These are phyloP conservation scores for Hestina assimilis DNA, from an alignment of 1,140 invertebrate genomes.

Conservation along the genomic window DNA sequence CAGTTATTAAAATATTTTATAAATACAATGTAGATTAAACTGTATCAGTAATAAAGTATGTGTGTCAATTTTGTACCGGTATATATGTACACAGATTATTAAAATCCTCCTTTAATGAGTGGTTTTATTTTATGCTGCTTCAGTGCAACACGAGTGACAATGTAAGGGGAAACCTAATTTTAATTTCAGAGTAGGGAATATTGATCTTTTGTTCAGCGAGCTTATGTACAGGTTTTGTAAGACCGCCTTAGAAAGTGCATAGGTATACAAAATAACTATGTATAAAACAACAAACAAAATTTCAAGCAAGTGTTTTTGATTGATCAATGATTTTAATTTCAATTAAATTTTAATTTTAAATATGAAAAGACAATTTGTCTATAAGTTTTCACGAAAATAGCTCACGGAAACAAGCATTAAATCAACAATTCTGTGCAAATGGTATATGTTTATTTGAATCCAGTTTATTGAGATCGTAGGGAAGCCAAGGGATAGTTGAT, in stretches of 20 bases:
- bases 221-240: neutral
- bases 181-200: constrained; percentile 10
- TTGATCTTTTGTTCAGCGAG: constrained; percentile 10
- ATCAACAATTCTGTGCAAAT: neutral
- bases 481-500: constrained; percentile 3
- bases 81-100: no score
- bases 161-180: constrained; percentile 9
- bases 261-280: neutral
- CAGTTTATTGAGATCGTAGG: neutral
- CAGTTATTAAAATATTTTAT: no score
- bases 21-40: no score
- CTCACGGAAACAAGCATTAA: neutral
- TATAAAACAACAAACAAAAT: no score
- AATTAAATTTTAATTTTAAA: no score
- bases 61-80: no score
- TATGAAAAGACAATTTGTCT: no score
- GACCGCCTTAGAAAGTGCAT: neutral
- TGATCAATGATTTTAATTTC: no score
- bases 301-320: no score
- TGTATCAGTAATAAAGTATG: no score
- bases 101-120: no score
- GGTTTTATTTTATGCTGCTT: neutral
- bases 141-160: constrained; percentile 2
- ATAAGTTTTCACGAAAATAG: neutral
- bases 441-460: neutral